phyloP scores from a whole-genome alignment of 1,140 invertebrate species.

The Lepidostoma basale region DNA sequence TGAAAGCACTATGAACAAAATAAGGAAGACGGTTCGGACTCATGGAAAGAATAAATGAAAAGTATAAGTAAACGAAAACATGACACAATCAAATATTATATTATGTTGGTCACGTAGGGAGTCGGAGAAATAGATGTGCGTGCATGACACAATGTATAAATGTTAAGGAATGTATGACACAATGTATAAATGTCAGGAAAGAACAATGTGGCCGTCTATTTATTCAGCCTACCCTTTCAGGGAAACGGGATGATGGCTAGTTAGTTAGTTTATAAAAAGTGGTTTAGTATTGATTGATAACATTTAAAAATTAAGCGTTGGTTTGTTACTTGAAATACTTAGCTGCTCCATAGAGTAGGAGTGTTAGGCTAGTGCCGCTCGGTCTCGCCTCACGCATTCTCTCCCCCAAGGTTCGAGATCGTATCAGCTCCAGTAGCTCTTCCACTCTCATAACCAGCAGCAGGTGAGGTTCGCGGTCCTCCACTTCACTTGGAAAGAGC shows the following conservation, averaged over 20 bases:
- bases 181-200: neutral
- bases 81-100: too few species aligned
- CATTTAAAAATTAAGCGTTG: neutral
- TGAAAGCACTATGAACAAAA: too few species aligned
- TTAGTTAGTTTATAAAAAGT: too few species aligned
- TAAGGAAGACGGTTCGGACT: too few species aligned
- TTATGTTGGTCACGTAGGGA: too few species aligned
- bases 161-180: neutral
- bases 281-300: neutral
- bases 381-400: constrained; percentile 43
- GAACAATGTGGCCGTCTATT: too few species aligned
- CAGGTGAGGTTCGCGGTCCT: constrained; percentile 40
- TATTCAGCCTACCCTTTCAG: too few species aligned
- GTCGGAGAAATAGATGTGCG: too few species aligned
- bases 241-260: too few species aligned
- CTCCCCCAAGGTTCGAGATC: constrained; percentile 6
- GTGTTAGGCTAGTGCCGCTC: too few species aligned
- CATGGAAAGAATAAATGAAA: too few species aligned
- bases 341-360: constrained; percentile 51
- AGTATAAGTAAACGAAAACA: too few species aligned
- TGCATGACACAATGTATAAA: neutral
- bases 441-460: constrained; percentile 48
- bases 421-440: constrained; percentile 44
- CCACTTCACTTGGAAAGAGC: constrained; percentile 5
- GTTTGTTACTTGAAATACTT: constrained; percentile 53